Evolutionary conservation across 2,113 vertebrate species (phyloP).

Genomic region (Onychostoma macrolepis): DNA sequence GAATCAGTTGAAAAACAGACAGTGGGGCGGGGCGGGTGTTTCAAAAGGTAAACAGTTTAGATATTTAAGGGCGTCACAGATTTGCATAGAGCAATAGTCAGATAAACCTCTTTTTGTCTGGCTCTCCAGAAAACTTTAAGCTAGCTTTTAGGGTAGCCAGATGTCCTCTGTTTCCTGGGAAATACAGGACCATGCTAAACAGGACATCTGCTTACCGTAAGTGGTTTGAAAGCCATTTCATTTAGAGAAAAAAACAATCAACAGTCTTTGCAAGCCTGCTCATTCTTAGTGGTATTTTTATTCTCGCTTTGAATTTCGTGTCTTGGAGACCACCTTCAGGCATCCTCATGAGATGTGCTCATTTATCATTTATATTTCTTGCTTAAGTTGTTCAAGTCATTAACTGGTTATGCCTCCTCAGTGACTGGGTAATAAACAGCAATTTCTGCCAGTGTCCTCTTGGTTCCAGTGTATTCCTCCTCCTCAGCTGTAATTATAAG

Average conservation of each 20-base stretch:
- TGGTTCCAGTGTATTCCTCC: not conserved
- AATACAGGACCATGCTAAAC: not conserved
- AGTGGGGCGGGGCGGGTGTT: not conserved
- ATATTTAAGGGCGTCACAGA: not conserved
- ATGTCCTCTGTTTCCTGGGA: not conserved
- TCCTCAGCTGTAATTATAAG: slow-evolving; percentile 23
- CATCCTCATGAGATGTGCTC: not conserved
- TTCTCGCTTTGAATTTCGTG: not conserved
- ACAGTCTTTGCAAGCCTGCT: not conserved
- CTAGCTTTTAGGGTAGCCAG: slow-evolving; percentile 1
- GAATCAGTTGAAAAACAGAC: not conserved
- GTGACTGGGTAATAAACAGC: not conserved
- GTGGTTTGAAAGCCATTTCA: slow-evolving; percentile 14
- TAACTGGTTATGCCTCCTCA: not conserved
- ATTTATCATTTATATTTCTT: slow-evolving; percentile 10
- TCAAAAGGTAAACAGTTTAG: not conserved
- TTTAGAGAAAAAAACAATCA: not conserved
- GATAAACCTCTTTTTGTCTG: not conserved
- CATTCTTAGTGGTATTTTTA: not conserved
- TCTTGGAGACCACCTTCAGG: not conserved
- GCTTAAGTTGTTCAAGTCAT: not conserved
- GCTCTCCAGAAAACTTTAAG: not conserved
- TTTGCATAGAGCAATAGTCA: not conserved
- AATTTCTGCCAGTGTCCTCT: not conserved
- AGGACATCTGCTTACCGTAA: slow-evolving; percentile 3